Base-by-base conservation (phyloP, 2,113 vertebrate species). In the Gymnarchus niloticus region DNA sequence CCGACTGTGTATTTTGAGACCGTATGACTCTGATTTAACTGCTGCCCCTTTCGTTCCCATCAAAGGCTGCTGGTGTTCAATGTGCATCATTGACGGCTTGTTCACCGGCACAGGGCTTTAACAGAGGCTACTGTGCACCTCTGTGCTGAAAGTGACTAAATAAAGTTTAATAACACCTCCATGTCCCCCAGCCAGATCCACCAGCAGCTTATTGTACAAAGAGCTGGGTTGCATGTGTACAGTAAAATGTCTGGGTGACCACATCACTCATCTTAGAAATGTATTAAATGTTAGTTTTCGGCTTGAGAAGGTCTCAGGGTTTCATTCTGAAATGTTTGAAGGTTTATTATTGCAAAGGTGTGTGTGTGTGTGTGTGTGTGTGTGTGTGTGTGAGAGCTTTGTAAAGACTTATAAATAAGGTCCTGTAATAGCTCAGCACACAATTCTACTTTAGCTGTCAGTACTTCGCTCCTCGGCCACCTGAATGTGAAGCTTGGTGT, bases 111-210 rank as follows among this genome's bases (percentile, higher is more conserved):
- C 84, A 86, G 81, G 86, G 65, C 84, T 23, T 88, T 87, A 88
- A 94, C 92, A 93, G 93, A 91, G 83, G 33, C 86, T 89, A 92
- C 91, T 93, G 93, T 94, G 92, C 87, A 3, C 65, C 54, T 87
- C 56, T 59, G 10, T 83, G 86, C 90, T 84, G 88, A 88, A 88
- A 83, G 85, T 28, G 23, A 85, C 86, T 23, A 83, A 85, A 83
- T 86, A 84, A n/a, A 85, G 88, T 88, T 51, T 89, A 88, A 88
- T 85, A 90, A 84, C 61, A 49, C 48, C 56, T 54, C 44, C 46
- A n/a, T 21, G 19, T 73, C 83, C 78, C 84, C 84, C 88, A 54
- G 83, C 19, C 0, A 8, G 37, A 46, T 21, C 21, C 7, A 7
- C 76, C 23, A n/a, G 19, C 76, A 46, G 44, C 73, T n/a, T 17